These are phyloP conservation scores for Halcyon badia DNA, from an alignment of 2,797 vertebrate genomes.

Conservation along the genomic window DNA sequence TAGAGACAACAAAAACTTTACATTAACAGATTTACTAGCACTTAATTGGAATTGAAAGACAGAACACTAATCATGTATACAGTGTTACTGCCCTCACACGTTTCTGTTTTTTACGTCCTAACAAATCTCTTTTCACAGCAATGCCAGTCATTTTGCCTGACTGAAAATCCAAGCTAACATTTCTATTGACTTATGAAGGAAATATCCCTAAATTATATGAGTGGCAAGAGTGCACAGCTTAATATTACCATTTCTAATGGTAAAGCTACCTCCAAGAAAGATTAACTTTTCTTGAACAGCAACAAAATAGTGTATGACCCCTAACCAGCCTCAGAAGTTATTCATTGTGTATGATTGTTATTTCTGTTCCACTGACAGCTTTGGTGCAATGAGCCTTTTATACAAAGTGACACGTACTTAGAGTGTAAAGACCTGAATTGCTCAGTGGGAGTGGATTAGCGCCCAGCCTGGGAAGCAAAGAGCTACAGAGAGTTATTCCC, in stretches of 20 bases:
- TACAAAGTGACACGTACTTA: not conserved
- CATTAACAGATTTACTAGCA: slow-evolving; percentile 47
- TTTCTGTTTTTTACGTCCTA: not conserved
- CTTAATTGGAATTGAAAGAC: slow-evolving; percentile 16
- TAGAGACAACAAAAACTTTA: not conserved
- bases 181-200: not conserved
- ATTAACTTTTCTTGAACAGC: not conserved
- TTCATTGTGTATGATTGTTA: not conserved
- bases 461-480: not conserved
- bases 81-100: not conserved
- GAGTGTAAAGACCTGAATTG: not conserved
- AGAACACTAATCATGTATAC: not conserved
- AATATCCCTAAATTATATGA: not conserved
- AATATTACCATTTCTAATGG: not conserved
- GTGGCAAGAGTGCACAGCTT: not conserved
- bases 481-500: not conserved
- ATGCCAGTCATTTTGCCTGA: not conserved
- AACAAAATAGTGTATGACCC: not conserved
- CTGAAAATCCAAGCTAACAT: not conserved
- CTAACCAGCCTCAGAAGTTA: not conserved
- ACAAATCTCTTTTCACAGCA: slow-evolving; percentile 1
- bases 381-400: not conserved
- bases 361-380: not conserved
- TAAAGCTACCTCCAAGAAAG: not conserved
- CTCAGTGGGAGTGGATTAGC: not conserved